Percentiles rank a stretch among this genome's conserved stretches.
These are phyloP conservation scores for Microctenopoma steveboyesi DNA, from an alignment of 2,797 vertebrate genomes.

Conservation along the genomic window DNA sequence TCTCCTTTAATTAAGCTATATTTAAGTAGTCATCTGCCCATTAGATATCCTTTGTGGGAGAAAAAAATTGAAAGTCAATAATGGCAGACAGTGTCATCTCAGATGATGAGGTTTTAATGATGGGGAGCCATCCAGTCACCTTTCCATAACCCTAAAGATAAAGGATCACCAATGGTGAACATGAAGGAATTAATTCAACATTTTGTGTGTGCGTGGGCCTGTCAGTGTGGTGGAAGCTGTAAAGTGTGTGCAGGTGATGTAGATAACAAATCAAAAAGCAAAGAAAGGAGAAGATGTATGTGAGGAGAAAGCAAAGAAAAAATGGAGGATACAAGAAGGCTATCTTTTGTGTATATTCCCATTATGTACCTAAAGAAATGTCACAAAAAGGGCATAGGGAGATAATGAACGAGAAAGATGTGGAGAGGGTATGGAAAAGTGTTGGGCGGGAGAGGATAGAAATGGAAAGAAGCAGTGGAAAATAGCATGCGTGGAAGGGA, in stretches of 20 bases:
- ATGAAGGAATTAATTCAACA: conserved; percentile 70
- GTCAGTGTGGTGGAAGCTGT: conserved; percentile 7
- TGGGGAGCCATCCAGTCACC: conserved; percentile 68
- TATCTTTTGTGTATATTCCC: conserved; percentile 19
- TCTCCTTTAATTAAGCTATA: conserved; percentile 53
- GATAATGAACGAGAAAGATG: conserved; percentile 25
- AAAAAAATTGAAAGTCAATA: conserved; percentile 66
- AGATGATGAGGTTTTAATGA: conserved; percentile 82
- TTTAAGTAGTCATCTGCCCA: conserved; percentile 59
- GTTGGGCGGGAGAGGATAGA: conserved; percentile 2
- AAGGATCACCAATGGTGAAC: conserved; percentile 57
- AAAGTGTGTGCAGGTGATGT: conserved; percentile 27
- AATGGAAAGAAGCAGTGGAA: conserved; percentile 26
- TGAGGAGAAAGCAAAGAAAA: conserved; percentile 14
- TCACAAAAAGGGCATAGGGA: conserved; percentile 17
- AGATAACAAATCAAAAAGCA: conserved; percentile 45
- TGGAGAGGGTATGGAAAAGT: background rate
- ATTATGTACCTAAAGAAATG: conserved; percentile 42
- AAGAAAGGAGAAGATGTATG: conserved; percentile 11
- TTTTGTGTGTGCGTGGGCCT: conserved; percentile 17
- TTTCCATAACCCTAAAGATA: conserved; percentile 67
- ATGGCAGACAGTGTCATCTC: conserved; percentile 69
- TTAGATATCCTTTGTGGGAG: conserved; percentile 40
- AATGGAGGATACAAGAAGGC: conserved; percentile 22
- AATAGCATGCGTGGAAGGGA: conserved; percentile 18